Evolutionary conservation across 2,888 invertebrate species (phyloP), one percentile per base, ranked within the genome.

Genomic region (Exephanes ischioxanthus): DNA sequence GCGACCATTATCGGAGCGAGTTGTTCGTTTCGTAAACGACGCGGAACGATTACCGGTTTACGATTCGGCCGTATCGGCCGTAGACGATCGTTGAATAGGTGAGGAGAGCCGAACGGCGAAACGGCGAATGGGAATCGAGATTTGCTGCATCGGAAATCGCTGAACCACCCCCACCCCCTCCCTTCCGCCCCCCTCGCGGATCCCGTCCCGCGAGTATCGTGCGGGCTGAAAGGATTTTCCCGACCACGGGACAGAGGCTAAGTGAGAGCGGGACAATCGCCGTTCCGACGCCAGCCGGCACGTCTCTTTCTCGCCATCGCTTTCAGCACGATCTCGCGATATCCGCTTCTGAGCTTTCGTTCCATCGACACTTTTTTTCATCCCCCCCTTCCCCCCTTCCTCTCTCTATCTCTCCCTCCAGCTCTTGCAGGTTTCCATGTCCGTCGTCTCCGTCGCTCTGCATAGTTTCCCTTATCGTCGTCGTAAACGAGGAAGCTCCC

Each of bases 111-210:
- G 51, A 51, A n/a, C 26, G 51, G 66, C 37, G 63, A 66, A 75
- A 19, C 30, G 26, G 33, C 58, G 68, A 55, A 16, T 72, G 58
- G 22, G 33, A 84, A 84, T 80, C 80, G 84, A 76, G 80, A 77
- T 76, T 80, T 58, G 80, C 67, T 67, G 80, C 84, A 84, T 77
- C 72, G 76, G 84, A 84, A 84, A 84, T 84, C 80, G 84, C 80
- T 53, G 55, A 68, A 76, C 70, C 71, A 37, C 37, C 37, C 37
- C 2, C 2, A n/a, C 37, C 37, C 37, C 37, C 37, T 1, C 37
- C 71, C 53, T 19, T 55, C 45, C 45, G 14, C 19, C 37, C 37
- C 61, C 67, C 48, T 45, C n/a, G 26, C 37, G 37, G 30, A 61
- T 55, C 33, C 45, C 70, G 53, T 51, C 71, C 58, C 76, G 66